Evolutionary conservation across 2,113 vertebrate genomes (phyloP), one percentile per base, ranked within the genome.

Genomic region (Fulica atra): DNA sequence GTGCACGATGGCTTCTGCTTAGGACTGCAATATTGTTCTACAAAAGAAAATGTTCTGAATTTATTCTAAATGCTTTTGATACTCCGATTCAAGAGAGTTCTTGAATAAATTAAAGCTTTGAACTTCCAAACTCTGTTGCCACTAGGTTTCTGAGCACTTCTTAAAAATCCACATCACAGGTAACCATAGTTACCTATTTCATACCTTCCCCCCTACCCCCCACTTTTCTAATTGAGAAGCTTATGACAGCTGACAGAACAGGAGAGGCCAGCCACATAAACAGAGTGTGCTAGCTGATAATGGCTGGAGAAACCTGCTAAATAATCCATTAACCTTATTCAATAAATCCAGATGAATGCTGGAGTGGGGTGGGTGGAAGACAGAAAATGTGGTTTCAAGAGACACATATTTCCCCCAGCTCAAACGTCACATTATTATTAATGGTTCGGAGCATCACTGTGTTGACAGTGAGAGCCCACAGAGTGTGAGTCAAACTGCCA

Each of bases 141-240:
- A 86, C 87, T 80, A 53, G 82, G 57, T 76, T 97, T 95, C 85
- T 86, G 82, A 94, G 82, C 57, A 42, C 71, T 97, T 88, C 74
- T 88, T 82, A 88, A 78, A 93, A 91, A 69, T 29, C 50, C 60
- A 68, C 87, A 94, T 95, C 82, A 81, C 53, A 92, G 40, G 95
- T 97, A 96, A 96, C 95, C 95, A 97, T 96, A 95, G 97, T 66
- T 95, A 97, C 95, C 85, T 73, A 86, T 86, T 86, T 50, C 46
- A 70, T 61, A 64, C n/a, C 8, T 42, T 24, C 38, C 74, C 46
- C 46, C 46, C 46, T 7, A 6, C 46, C 46, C 46, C 0, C 4
- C 9, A 25, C 53, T 63, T 94, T 95, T 80, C 92, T 95, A 97
- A 95, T 90, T 93, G 95, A 96, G 74, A 88, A 87, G 73, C 83